These are phyloP conservation scores for Miniopterus natalensis DNA, from an alignment of 2,113 vertebrate genomes.

Conservation along the genomic window DNA sequence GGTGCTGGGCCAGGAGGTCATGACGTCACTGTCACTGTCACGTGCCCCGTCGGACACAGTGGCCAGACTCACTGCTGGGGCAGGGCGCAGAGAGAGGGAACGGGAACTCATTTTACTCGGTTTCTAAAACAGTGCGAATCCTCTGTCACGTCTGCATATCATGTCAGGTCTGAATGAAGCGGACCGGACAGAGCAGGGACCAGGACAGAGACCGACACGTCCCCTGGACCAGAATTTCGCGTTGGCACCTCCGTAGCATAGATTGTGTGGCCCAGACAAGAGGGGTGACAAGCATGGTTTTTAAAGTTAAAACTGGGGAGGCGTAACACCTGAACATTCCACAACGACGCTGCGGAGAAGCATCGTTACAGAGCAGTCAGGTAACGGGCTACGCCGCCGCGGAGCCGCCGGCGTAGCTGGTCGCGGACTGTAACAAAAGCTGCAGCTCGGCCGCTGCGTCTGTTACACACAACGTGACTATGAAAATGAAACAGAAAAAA, in stretches of 20 bases:
- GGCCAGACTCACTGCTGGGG: conserved; percentile 71
- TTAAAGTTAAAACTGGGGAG: conserved; percentile 79
- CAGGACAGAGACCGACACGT: background rate
- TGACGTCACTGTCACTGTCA: background rate
- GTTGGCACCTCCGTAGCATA: conserved; percentile 85
- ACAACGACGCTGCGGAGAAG: background rate
- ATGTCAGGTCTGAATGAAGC: background rate
- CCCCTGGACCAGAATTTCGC: background rate
- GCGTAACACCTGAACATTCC: conserved; percentile 77
- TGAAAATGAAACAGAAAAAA: conserved; percentile 67
- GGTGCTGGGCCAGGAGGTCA: conserved; percentile 55
- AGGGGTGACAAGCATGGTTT: background rate
- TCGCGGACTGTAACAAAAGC: too few relatives aligned
- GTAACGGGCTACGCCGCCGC: too few relatives aligned
- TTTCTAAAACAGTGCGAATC: background rate
- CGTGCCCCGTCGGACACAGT: conserved; percentile 64
- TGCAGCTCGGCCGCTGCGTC: background rate
- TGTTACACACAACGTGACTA: conserved; percentile 23
- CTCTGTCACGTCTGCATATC: background rate
- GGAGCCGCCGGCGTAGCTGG: too few relatives aligned
- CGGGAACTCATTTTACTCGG: background rate
- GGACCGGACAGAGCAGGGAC: background rate
- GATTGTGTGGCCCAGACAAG: conserved; percentile 81
- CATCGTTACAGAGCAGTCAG: too few relatives aligned
- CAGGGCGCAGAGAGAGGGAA: background rate